Percentiles rank a stretch among this genome's conserved stretches.
These are phyloP conservation scores for Lathronympha strigana DNA, from an alignment of 2,888 invertebrate species.

Conservation along the genomic window DNA sequence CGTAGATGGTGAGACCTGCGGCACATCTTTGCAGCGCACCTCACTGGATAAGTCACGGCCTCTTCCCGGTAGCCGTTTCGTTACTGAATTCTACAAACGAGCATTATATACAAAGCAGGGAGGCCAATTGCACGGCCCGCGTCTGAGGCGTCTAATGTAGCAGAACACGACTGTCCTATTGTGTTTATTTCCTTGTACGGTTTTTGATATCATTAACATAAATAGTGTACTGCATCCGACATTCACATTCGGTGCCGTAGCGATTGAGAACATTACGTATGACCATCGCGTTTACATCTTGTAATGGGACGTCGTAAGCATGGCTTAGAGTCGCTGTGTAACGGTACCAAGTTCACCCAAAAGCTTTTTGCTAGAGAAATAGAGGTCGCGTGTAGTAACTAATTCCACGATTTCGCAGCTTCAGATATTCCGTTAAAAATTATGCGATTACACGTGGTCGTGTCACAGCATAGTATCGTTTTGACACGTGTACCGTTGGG, in stretches of 20 bases:
- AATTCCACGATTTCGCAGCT: slow-evolving; percentile 57
- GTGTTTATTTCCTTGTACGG: slow-evolving; percentile 80
- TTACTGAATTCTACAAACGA: slow-evolving; percentile 78
- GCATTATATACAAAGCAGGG: slow-evolving; percentile 80
- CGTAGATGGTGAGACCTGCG: slow-evolving; percentile 61
- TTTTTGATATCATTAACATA: slow-evolving; percentile 81
- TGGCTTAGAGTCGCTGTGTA: slow-evolving; percentile 27
- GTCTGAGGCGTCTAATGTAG: slow-evolving; percentile 76
- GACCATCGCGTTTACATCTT: slow-evolving; percentile 41
- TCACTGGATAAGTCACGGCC: slow-evolving; percentile 72
- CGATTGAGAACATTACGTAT: slow-evolving; percentile 44
- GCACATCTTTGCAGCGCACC: slow-evolving; percentile 66
- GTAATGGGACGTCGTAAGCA: slow-evolving; percentile 43
- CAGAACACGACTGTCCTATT: slow-evolving; percentile 80
- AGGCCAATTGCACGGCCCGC: slow-evolving; percentile 73
- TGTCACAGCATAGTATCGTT: slow-evolving; percentile 55
- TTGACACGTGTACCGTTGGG: slow-evolving; percentile 78
- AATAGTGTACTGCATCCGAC: slow-evolving; percentile 70
- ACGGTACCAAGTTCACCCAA: slow-evolving; percentile 41
- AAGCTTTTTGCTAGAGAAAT: slow-evolving; percentile 38
- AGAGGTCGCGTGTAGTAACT: slow-evolving; percentile 44
- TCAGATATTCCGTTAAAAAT: slow-evolving; percentile 41
- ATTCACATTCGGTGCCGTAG: slow-evolving; percentile 68
- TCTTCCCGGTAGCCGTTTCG: slow-evolving; percentile 73
- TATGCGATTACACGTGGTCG: slow-evolving; percentile 42